Conservation (phyloP, 1,140 invertebrate genomes). For the Hypothenemus hampei region DNA sequence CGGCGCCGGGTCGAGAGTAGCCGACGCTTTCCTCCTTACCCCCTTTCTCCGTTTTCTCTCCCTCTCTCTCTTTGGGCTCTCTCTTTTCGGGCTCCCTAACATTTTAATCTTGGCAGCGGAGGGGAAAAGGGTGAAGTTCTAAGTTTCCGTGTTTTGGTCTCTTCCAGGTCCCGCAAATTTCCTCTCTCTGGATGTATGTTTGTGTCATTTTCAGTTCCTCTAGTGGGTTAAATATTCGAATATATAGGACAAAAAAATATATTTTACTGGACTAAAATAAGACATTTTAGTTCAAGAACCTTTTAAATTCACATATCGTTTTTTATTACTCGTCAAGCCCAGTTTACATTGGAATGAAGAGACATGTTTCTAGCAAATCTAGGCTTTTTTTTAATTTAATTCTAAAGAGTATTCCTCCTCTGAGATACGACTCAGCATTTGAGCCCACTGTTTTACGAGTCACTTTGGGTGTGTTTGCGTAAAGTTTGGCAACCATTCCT, state of each 20-base stretch:
- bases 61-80: neutral
- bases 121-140: too few relatives aligned
- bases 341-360: neutral
- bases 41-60: neutral
- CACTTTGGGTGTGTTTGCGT: slow-evolving; percentile 19
- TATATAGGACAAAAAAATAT: neutral
- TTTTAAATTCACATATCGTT: neutral
- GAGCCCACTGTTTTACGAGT: slow-evolving; percentile 7
- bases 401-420: neutral
- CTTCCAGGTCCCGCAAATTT: neutral
- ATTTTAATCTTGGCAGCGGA: too few relatives aligned
- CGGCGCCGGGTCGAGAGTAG: slow-evolving; percentile 27
- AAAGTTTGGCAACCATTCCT: slow-evolving; percentile 13
- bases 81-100: neutral
- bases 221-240: neutral
- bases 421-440: neutral
- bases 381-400: neutral
- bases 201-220: slow-evolving; percentile 17
- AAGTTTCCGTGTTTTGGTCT: neutral
- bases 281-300: neutral
- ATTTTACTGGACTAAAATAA: neutral
- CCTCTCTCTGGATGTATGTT: slow-evolving; percentile 2
- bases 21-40: slow-evolving; percentile 18
- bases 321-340: neutral
- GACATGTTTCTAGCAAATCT: neutral